Evolutionary conservation across 2,797 vertebrate genomes (phyloP), one percentile per base, ranked within the genome.

Genomic region (Neopelma chrysocephalum): DNA sequence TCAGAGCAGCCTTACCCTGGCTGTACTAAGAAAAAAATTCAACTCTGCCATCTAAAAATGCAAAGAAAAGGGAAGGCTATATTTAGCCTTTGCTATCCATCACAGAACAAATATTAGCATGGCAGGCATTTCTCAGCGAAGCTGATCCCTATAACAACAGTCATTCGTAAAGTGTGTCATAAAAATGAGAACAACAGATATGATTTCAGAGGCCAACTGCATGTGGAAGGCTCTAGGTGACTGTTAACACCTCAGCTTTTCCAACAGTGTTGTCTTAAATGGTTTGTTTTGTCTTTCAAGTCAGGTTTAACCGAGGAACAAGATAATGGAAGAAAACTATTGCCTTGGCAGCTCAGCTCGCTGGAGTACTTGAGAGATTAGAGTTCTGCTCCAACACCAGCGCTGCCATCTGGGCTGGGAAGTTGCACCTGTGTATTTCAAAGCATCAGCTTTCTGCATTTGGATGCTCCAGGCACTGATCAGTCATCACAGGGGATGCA

Each of bases 201-300:
- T 0, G 0, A 89, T 77, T 92, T 76, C 88, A 82, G 83, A 90
- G 91, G 71, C 60, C 77, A 93, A 8, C 34, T 57, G 65, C 50
- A 32, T 0, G 5, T 23, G n/a, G 60, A 91, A 69, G 71, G 81
- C 75, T 89, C 57, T 27, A 86, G 81, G 75, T 90, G 90, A 68
- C 85, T 65, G 70, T 38, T 82, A 85, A 70, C 26, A 51, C 53
- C 53, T 75, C 71, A 64, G 60, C 83, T 94, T 85, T 89, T 69
- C 77, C 61, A 92, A 26, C 43, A 50, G 19, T 2, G 14, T 25
- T 94, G 79, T 75, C 75, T 90, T 77, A 71, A 94, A 93, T 11
- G 60, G 53, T 48, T 93, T 90, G 84, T 32, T 96, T 91, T 94
- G 66, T 83, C 81, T 96, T 95, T 81, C 90, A 58, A 85, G 86